A percentile compares a stretch with the other conserved stretches of the same genome.
Evolutionary conservation across 2,888 invertebrate species (phyloP).

Genomic region (Sipha maydis): DNA sequence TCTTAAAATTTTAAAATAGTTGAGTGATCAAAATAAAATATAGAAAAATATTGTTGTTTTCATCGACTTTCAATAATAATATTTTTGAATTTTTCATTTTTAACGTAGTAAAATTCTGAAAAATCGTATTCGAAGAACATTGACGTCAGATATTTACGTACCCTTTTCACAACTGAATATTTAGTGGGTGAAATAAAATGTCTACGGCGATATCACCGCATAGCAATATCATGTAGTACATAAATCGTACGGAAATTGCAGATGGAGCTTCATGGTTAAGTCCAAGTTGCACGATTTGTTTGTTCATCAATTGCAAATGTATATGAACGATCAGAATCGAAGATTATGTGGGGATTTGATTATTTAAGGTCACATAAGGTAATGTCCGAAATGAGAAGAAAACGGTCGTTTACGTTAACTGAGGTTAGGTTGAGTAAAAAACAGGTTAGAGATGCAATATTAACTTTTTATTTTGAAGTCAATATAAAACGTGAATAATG

Average conservation of each 20-base stretch:
- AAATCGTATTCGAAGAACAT: background rate
- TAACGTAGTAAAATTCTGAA: background rate
- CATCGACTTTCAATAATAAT: background rate
- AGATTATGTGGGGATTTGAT: background rate
- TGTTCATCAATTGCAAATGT: background rate
- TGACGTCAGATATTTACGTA: background rate
- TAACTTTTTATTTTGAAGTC: too few species aligned
- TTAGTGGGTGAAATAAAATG: background rate
- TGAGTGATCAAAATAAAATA: too few species aligned
- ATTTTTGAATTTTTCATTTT: background rate
- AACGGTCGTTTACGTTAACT: background rate
- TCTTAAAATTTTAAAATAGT: too few species aligned
- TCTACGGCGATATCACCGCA: background rate
- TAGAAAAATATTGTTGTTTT: background rate
- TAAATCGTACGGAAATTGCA: background rate
- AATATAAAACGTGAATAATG: too few species aligned
- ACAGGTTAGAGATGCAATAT: too few species aligned
- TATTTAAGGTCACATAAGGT: background rate
- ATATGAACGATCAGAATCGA: background rate
- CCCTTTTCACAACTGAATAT: background rate
- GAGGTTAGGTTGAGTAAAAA: background rate
- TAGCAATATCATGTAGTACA: background rate
- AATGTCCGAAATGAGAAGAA: constrained; percentile 20
- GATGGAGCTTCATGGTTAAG: background rate
- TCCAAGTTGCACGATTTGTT: background rate